phyloP scores from a whole-genome alignment of 2,797 vertebrate genomes.

The Botia almorhae region DNA sequence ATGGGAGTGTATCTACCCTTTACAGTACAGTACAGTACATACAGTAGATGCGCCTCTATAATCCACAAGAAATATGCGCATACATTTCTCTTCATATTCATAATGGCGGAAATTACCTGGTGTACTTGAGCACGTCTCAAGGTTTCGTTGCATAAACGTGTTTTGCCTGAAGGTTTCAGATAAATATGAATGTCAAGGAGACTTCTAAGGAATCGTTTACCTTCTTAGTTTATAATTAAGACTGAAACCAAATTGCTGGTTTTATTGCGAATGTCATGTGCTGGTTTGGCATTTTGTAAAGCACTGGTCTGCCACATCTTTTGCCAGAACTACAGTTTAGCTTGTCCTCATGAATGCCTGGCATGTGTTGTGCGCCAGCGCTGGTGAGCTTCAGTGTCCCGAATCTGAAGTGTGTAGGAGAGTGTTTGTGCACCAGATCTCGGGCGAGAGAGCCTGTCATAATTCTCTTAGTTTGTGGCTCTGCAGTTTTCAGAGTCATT shows the following conservation, averaged over 20 bases:
- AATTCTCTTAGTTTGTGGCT: background rate
- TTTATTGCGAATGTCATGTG: background rate
- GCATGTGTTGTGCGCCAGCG: background rate
- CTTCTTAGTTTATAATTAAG: background rate
- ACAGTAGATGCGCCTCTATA: too few species aligned
- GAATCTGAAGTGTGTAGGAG: slow-evolving; percentile 25
- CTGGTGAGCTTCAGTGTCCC: slow-evolving; percentile 20
- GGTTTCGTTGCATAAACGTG: background rate
- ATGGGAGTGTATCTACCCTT: too few species aligned
- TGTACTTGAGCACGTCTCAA: too few species aligned
- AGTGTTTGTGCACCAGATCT: slow-evolving; percentile 32
- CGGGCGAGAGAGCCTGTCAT: slow-evolving; percentile 9
- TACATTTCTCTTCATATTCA: too few species aligned
- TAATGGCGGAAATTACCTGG: too few species aligned
- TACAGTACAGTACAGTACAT: too few species aligned
- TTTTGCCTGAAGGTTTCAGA: background rate
- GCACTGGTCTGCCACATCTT: background rate
- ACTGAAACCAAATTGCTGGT: background rate
- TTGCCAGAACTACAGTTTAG: background rate
- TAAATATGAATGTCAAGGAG: background rate
- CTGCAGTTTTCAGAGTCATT: background rate
- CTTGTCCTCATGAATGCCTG: slow-evolving; percentile 14
- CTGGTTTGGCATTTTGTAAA: background rate
- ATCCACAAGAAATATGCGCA: too few species aligned
- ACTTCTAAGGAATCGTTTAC: background rate